Evolutionary conservation across 2,113 vertebrate genomes (phyloP), one percentile per base, ranked within the genome.

Genomic region (Ondatra zibethicus): DNA sequence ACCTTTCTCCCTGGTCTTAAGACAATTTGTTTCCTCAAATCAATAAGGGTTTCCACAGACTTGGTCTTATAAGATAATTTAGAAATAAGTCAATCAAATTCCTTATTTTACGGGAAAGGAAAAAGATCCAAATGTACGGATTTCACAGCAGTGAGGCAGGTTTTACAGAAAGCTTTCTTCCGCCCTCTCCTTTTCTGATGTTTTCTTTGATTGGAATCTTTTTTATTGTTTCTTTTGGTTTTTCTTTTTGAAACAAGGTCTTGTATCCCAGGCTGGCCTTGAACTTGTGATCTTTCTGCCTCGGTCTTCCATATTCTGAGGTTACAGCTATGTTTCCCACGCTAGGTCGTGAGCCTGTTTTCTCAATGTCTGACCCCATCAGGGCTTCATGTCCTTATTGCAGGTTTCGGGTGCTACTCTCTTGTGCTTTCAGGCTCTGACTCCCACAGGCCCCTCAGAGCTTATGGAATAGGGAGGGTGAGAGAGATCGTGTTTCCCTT

Each of bases 361-460:
- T 61, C 47, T 33, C 58, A 36, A 75, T 33, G 36, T 31, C n/a
- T 42, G 52, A 9, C 36, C 14, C 11, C 1, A 3, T 13, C 23
- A 27, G 25, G 39, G 70, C 27, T 75, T 42, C n/a, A n/a, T 12
- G 55, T 11, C 17, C 45, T 33, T 65, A 17, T 5, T 0, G 21
- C 3, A 10, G 36, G 55, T 36, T 6, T n/a, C 33, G 7, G 39
- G 85, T 50, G 8, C 17, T 29, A 23, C 11, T 23, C 8, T 58
- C 8, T 2, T 8, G 45, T 1, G 2, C 1, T 21, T n/a, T 17
- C 45, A 39, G 2, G 10, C 23, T 7, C 19, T 6, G 21, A 52
- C 14, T 50, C 39, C 29, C 9, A 4, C 16, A 36, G 39, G 33
- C 68, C 36, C 42, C 23, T 31, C 9, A 1, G 17, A n/a, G 21